phyloP scores from a whole-genome alignment of 2,797 vertebrate species.

The Emydoidea blandingii region DNA sequence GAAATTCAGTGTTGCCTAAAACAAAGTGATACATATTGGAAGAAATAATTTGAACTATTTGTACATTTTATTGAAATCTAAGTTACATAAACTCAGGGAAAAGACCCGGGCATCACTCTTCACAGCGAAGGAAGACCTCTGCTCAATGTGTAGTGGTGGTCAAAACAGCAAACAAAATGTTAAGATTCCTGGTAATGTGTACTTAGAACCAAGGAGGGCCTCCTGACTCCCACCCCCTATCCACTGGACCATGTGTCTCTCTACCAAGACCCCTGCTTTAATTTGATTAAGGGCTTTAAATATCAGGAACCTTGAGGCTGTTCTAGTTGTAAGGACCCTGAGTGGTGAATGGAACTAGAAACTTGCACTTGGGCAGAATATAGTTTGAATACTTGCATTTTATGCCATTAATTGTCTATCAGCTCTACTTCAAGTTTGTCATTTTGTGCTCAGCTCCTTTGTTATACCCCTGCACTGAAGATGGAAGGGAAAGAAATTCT shows the following conservation, averaged over 20 bases:
- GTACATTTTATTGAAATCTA: constrained; percentile 39
- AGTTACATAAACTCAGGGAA: not conserved
- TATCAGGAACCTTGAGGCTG: not conserved
- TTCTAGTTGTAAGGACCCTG: not conserved
- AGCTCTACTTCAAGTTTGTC: constrained; percentile 32
- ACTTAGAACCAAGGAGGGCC: not conserved
- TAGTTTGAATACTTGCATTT: constrained; percentile 51
- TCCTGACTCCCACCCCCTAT: not conserved
- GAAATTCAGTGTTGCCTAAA: not conserved
- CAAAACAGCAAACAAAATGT: not conserved
- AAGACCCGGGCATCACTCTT: not conserved
- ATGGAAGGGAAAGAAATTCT: constrained; percentile 56
- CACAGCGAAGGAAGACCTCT: not conserved
- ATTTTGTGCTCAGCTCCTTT: constrained; percentile 53
- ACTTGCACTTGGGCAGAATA: not conserved
- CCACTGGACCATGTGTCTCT: not conserved
- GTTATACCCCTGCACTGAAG: constrained; percentile 30
- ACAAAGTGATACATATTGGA: constrained; percentile 40
- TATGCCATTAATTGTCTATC: constrained; percentile 49
- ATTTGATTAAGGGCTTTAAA: not conserved
- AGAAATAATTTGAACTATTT: constrained; percentile 56
- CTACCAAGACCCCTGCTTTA: not conserved
- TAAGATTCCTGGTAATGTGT: not conserved
- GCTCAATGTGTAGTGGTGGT: not conserved
- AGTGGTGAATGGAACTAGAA: not conserved